phyloP scores from a whole-genome alignment of 2,888 invertebrate species.

The Beris morrisii region DNA sequence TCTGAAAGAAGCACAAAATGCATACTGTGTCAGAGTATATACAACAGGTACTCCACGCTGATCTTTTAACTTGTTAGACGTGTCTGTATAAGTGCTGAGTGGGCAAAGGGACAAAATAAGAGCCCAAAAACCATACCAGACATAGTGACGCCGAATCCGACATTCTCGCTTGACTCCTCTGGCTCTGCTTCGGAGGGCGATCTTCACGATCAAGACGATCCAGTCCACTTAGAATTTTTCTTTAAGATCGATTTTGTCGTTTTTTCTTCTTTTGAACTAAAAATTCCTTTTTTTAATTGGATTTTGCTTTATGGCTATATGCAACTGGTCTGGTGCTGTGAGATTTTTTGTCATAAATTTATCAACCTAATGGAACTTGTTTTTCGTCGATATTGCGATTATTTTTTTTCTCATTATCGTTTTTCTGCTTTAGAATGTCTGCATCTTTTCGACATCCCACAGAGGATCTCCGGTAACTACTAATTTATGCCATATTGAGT shows the following conservation, averaged over 20 bases:
- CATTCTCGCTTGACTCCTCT: background rate
- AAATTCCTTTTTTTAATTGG: background rate
- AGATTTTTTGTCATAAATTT: constrained; percentile 22
- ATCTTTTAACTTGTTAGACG: too few species aligned
- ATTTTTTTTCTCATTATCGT: too few species aligned
- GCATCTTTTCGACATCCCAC: too few species aligned
- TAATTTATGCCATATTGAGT: too few species aligned
- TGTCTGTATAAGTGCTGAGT: background rate
- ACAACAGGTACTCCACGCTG: too few species aligned
- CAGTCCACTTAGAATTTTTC: background rate
- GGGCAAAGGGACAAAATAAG: constrained; percentile 34
- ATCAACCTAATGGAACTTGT: constrained; percentile 29
- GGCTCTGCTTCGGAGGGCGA: background rate
- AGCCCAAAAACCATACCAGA: constrained; percentile 37
- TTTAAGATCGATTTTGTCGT: background rate
- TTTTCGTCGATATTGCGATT: constrained; percentile 6
- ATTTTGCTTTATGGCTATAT: constrained; percentile 17
- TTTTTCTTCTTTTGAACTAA: background rate
- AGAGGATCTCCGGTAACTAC: too few species aligned
- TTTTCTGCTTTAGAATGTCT: too few species aligned
- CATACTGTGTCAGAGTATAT: too few species aligned
- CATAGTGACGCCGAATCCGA: constrained; percentile 33
- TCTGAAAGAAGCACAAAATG: background rate
- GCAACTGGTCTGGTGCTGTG: constrained; percentile 2
- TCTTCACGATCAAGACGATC: too few species aligned